A percentile compares a stretch with the other conserved stretches of the same genome.
Conservation (phyloP, 2,797 vertebrate species). For the Craterocephalus amniculus region DNA sequence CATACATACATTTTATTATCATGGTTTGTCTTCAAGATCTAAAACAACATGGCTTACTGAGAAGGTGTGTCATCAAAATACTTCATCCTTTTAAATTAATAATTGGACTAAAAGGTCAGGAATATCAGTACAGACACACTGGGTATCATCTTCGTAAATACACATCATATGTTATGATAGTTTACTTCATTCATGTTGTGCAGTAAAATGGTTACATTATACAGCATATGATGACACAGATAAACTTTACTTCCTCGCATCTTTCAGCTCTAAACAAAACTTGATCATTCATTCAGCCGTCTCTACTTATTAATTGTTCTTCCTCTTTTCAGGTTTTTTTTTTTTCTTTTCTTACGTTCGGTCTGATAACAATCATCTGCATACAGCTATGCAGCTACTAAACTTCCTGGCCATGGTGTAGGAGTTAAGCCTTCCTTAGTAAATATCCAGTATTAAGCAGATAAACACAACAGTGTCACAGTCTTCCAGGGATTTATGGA, state of each 20-base stretch:
- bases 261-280: constrained; percentile 32
- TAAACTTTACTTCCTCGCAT: constrained; percentile 13
- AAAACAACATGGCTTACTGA: background rate
- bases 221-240: constrained; percentile 6
- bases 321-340: constrained; percentile 8
- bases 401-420: constrained; percentile 52
- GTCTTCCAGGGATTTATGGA: constrained; percentile 66
- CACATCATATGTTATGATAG: constrained; percentile 33
- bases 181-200: constrained; percentile 8
- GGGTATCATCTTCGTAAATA: constrained; percentile 16
- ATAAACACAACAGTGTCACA: constrained; percentile 66
- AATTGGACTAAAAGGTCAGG: background rate
- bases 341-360: constrained; percentile 6
- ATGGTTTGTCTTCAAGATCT: background rate
- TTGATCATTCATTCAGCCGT: constrained; percentile 4
- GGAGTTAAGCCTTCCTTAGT: constrained; percentile 48
- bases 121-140: background rate
- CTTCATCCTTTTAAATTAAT: too few relatives aligned
- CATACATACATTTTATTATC: background rate
- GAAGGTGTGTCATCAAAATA: background rate
- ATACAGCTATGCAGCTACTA: constrained; percentile 43
- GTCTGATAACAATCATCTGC: constrained; percentile 31
- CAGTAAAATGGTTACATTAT: background rate
- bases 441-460: constrained; percentile 61
- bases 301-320: background rate